These are phyloP conservation scores for Spodoptera littoralis DNA, from an alignment of 2,888 invertebrate species.

Conservation along the genomic window DNA sequence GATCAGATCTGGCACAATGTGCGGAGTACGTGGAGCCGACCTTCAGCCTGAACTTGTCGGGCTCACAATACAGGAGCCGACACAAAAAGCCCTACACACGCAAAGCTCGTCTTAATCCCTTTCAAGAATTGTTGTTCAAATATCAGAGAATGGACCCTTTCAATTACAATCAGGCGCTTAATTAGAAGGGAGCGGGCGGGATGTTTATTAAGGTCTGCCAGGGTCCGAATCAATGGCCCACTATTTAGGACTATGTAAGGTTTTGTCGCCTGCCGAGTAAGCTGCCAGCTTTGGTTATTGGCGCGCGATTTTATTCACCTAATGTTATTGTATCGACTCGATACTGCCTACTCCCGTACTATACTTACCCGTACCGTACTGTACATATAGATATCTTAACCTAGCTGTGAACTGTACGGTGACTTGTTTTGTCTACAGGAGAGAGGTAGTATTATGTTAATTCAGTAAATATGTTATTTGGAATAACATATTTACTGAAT, in stretches of 20 bases:
- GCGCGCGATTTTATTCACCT: conserved; percentile 33
- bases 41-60: conserved; percentile 12
- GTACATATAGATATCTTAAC: too few species aligned
- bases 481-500: too few species aligned
- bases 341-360: neutral
- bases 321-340: conserved; percentile 19
- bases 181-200: conserved; percentile 69
- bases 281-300: conserved; percentile 50
- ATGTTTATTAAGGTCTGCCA: conserved; percentile 68
- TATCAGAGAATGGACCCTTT: conserved; percentile 73
- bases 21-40: neutral
- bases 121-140: conserved; percentile 73
- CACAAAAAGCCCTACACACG: conserved; percentile 49
- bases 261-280: conserved; percentile 57
- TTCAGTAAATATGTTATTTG: too few species aligned
- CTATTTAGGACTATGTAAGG: conserved; percentile 62
- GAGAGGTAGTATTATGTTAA: too few species aligned
- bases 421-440: too few species aligned
- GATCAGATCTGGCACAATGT: conserved; percentile 15
- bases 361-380: conserved; percentile 1
- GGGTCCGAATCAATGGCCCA: conserved; percentile 65
- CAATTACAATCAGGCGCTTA: conserved; percentile 75
- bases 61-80: conserved; percentile 10
- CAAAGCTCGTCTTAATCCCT: conserved; percentile 55
- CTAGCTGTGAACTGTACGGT: too few species aligned